A percentile compares a stretch with the other conserved stretches of the same genome.
Conservation (phyloP, 2,888 invertebrate species). For the Busseola fusca region DNA sequence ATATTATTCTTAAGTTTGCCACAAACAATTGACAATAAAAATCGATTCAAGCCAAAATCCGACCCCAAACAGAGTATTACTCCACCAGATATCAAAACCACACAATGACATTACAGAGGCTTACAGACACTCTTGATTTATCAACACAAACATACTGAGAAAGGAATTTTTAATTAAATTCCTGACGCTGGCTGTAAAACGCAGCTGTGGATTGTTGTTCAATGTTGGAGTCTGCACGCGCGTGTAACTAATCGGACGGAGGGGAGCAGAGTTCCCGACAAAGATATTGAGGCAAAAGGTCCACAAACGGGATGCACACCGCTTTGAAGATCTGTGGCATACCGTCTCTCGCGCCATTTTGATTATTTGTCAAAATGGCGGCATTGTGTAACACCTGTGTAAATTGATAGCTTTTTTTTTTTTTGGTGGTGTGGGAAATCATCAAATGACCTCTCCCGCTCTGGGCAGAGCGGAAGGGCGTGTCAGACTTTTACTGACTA, state of each 20-base stretch:
- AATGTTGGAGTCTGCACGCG: conserved; percentile 50
- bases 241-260: conserved; percentile 69
- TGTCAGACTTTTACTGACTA: too few relatives aligned
- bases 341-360: too few relatives aligned
- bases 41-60: conserved; percentile 9
- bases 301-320: not conserved
- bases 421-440: too few relatives aligned
- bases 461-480: too few relatives aligned
- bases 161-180: conserved; percentile 72
- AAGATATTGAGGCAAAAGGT: conserved; percentile 4
- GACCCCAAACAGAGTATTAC: conserved; percentile 28
- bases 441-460: too few relatives aligned
- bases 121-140: conserved; percentile 54
- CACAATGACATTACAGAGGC: conserved; percentile 29
- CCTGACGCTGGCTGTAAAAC: conserved; percentile 64
- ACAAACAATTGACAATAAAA: conserved; percentile 15
- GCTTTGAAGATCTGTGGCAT: too few relatives aligned
- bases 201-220: conserved; percentile 72
- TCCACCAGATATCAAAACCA: conserved; percentile 28
- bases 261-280: conserved; percentile 16
- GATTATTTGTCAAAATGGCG: too few relatives aligned
- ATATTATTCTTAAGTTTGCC: too few relatives aligned
- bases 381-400: too few relatives aligned
- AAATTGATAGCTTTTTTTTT: too few relatives aligned
- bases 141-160: conserved; percentile 50